Evolutionary conservation across 1,140 invertebrate genomes (phyloP), one percentile per base, ranked within the genome.

Genomic region (Drosophila lacteicornis): DNA sequence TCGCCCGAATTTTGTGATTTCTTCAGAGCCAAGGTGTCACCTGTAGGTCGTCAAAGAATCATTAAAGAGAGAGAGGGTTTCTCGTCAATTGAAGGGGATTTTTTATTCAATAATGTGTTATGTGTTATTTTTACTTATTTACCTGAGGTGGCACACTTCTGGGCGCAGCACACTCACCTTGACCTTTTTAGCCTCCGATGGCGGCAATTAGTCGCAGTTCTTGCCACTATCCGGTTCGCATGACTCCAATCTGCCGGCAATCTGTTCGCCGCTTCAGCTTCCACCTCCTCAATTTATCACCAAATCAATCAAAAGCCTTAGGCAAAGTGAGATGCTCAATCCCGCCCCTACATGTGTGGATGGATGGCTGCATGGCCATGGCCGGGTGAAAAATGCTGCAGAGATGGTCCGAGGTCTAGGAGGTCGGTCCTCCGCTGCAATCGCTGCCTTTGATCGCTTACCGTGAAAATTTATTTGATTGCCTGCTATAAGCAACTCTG

Each of bases 391-490:
- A 82, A 82, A 82, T 91, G 79, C 68, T 70, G 49, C 66, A 61
- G 70, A 84, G 66, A 56, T 69, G 58, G 81, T 77, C 62, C 75
- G 71, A 75, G 84, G 62, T 7, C 15, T 42, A 79, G 69, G 47
- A 67, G 53, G 75, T 58, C 30, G 30, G 51, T 55, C 61, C 46
- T 38, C 50, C 19, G 51, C 45, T 80, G 65, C 71, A 70, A 40
- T 42, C 55, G 38, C n/a, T 82, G 81, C 63, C 86, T 90, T 90
- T 90, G 86, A 90, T 88, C 81, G 86, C 50, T 80, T 82, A 74
- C 71, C 86, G 85, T 86, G 86, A 90, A 88, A 90, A 90, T 90
- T 90, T 90, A 90, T 90, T 90, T 90, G 86, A 90, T 90, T 90
- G 86, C 86, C 63, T 61, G 81, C 81, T 79, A 88, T 88, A 90